Conservation (phyloP, 2,797 vertebrate species). For the Holocentrus rufus region DNA sequence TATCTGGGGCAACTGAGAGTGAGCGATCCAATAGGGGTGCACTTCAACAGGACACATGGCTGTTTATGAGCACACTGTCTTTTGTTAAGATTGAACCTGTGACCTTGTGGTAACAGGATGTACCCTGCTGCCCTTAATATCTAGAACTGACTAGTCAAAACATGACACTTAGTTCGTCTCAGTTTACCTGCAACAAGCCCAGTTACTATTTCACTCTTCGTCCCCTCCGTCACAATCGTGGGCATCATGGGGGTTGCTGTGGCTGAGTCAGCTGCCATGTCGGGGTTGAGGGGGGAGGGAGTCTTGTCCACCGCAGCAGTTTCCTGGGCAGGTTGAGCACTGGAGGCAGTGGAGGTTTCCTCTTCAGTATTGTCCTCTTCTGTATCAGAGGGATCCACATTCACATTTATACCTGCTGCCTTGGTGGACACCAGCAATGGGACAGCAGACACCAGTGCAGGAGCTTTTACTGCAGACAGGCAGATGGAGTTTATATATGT, state of each 20-base stretch:
- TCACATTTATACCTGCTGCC: constrained; percentile 42
- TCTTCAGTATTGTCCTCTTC: constrained; percentile 66
- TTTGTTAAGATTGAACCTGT: neutral
- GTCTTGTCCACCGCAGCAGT: constrained; percentile 28
- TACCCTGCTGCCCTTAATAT: neutral
- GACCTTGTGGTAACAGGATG: neutral
- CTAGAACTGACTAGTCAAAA: neutral
- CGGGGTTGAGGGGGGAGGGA: constrained; percentile 28
- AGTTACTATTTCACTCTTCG: neutral
- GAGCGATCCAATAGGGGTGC: neutral
- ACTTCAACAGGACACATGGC: neutral
- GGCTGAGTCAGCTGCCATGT: constrained; percentile 10
- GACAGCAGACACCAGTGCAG: constrained; percentile 45
- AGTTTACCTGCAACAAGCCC: constrained; percentile 38
- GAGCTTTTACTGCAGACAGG: constrained; percentile 51
- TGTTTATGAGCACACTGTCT: neutral
- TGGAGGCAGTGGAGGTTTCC: constrained; percentile 63
- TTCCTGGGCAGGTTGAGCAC: constrained; percentile 36
- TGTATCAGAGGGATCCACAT: constrained; percentile 55
- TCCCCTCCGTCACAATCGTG: neutral
- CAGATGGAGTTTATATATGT: neutral
- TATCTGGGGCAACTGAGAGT: neutral
- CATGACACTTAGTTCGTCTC: neutral
- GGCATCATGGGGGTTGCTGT: neutral
- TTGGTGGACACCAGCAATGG: constrained; percentile 59